Evolutionary conservation across 2,888 invertebrate genomes (phyloP).

Genomic region (Polydrusus pterygomalis): DNA sequence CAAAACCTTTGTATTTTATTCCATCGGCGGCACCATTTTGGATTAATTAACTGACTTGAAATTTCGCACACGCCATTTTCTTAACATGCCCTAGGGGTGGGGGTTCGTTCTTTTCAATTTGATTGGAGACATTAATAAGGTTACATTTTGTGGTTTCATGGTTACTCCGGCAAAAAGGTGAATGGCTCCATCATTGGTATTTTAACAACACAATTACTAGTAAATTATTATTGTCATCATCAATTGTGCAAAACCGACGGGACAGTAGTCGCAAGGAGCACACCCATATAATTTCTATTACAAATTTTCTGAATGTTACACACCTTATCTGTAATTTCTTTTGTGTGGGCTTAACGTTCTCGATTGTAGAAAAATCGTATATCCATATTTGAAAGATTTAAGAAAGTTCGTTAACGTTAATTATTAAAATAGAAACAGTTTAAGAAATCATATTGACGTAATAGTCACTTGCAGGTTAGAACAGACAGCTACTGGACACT

Average conservation of each 20-base stretch:
- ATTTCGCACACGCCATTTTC: too few relatives aligned
- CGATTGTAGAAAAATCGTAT: background rate
- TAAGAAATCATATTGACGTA: too few relatives aligned
- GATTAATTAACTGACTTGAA: too few relatives aligned
- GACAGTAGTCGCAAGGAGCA: background rate
- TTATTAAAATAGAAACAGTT: too few relatives aligned
- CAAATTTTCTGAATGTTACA: background rate
- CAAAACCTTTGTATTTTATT: too few relatives aligned
- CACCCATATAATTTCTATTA: conserved; percentile 8
- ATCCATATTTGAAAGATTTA: background rate
- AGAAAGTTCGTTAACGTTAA: too few relatives aligned
- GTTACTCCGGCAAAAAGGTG: background rate
- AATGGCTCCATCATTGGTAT: background rate
- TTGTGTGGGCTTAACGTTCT: background rate
- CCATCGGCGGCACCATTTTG: too few relatives aligned
- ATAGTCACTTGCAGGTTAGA: too few relatives aligned
- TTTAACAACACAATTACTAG: background rate
- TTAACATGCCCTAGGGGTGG: too few relatives aligned
- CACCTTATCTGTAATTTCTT: conserved; percentile 1
- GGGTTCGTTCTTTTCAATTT: too few relatives aligned
- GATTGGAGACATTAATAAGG: too few relatives aligned
- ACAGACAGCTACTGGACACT: too few relatives aligned
- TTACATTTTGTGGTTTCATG: background rate
- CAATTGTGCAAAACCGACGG: background rate
- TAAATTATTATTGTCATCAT: background rate